Base-by-base conservation (phyloP, 2,888 invertebrate genomes). In the Eupithecia insigniata region DNA sequence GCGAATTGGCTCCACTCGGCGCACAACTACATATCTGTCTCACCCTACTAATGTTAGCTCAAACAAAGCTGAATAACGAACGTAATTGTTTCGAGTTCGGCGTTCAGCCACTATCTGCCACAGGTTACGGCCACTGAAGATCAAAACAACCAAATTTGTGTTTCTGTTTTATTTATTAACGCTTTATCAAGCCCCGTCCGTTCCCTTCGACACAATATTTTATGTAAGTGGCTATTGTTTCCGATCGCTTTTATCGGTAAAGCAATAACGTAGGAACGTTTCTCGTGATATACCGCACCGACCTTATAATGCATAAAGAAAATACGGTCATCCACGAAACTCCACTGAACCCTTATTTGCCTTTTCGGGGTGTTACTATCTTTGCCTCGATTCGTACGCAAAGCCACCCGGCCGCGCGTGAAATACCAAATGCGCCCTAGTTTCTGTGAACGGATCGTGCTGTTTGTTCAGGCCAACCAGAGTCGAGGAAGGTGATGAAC, bases 381-480 rank as follows among this genome's bases (percentile, higher is more conserved):
- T 91, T 85, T 90, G 88, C 88, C 87, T 89, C 92, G 87, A 91
- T 91, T 92, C 89, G 87, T 89, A 89, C 89, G 90, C 86, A 92
- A 92, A 92, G 90, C 89, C 87, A 85, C 84, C 87, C 88, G 86
- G 87, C 87, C 92, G 90, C 92, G 91, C 91, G 91, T 92, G 90
- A 91, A 93, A 94, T 93, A 93, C 93, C 91, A 94, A 94, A 89
- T 92, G 90, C 91, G 94, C 88, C 94, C 92, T 87, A 90, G 91
- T 94, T 94, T 90, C 89, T 86, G 81, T 83, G 87, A 88, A 89
- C 89, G 90, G 91, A 89, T 91, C 91, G 84, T 87, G 85, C 83
- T 91, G 90, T 92, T 93, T 93, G 92, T 92, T 94, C 93, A 94
- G 92, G 92, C 84, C 86, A 84, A 81, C 86, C 83, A 82, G 82